These are phyloP conservation scores for Drosophila phalerata DNA, from an alignment of 2,888 invertebrate genomes.

Conservation along the genomic window DNA sequence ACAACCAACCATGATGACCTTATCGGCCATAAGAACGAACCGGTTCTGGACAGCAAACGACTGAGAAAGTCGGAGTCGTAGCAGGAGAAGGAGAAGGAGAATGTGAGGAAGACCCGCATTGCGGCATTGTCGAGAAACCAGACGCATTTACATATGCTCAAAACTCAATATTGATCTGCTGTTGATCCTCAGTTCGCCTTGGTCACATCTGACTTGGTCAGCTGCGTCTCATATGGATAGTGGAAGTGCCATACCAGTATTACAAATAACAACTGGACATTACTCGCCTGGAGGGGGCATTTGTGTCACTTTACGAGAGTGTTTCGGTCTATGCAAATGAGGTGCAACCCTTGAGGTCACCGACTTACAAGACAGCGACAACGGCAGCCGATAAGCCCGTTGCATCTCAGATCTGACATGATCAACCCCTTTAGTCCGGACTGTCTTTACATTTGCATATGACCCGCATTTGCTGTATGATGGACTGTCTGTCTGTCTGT, in stretches of 20 bases:
- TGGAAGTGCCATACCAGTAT: neutral
- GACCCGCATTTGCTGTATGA: conserved; percentile 67
- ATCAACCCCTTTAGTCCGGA: conserved; percentile 61
- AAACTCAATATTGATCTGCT: conserved; percentile 52
- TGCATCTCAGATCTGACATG: conserved; percentile 24
- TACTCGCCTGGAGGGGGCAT: conserved; percentile 43
- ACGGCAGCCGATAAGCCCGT: conserved; percentile 27
- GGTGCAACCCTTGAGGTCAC: conserved; percentile 66
- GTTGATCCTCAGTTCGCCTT: conserved; percentile 25
- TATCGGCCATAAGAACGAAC: conserved; percentile 72
- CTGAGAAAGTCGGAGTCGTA: conserved; percentile 26
- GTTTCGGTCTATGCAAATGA: conserved; percentile 69
- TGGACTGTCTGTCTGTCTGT: conserved; percentile 34
- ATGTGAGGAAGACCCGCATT: conserved; percentile 63
- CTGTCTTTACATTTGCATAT: conserved; percentile 66
- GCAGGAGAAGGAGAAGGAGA: conserved; percentile 11
- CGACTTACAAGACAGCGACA: conserved; percentile 64
- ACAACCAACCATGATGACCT: conserved; percentile 62
- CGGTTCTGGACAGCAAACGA: conserved; percentile 81
- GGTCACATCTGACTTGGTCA: conserved; percentile 59
- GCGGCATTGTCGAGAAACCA: conserved; percentile 1
- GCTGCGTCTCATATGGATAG: conserved; percentile 15
- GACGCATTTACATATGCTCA: conserved; percentile 48
- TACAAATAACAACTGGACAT: conserved; percentile 68
- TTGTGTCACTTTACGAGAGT: conserved; percentile 55